Evolutionary conservation across 2,888 invertebrate species (phyloP), one percentile per base, ranked within the genome.

Genomic region (Leptogaster cylindrica): DNA sequence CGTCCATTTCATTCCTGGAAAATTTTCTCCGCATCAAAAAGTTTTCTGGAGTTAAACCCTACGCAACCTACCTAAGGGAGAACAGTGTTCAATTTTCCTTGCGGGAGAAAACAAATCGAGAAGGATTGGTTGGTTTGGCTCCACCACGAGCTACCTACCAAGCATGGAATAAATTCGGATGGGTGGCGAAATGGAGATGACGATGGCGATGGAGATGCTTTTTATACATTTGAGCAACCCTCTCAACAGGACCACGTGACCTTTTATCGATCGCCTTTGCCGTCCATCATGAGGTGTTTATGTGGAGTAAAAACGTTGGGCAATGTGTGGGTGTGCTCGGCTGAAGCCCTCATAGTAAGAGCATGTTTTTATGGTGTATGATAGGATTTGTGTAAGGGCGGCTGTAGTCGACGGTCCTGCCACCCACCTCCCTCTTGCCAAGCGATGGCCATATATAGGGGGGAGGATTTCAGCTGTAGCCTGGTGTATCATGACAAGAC

Each of bases 201-300:
- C n/a, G n/a, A n/a, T n/a, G n/a, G n/a, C n/a, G 50, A 20, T 12
- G 28, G 27, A 33, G 44, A 10, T 27, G 44, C 41, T 61, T 52
- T 61, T 61, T 61, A 61, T 61, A 61, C 61, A 61, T 61, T 61
- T 61, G 18, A 61, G 28, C 61, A 61, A 44, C 61, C 61, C 61
- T 61, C 58, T 58, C 61, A 27, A 61, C 61, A 61, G 61, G 61
- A 61, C 61, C 61, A 61, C 61, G 61, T 61, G 61, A 61, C 61
- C 61, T 61, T 61, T 61, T 61, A 61, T 61, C 61, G 61, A 61
- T 61, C 61, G 61, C 61, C 44, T 61, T 41, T 28, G 61, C 61
- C 61, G 61, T 61, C 61, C 61, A 61, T 61, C 61, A 61, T 44
- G 61, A 44, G 61, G 61, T 61, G 61, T 61, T 61, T 61, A 61